Conservation (phyloP, 1,140 invertebrate species). For the Fopius arisanus region DNA sequence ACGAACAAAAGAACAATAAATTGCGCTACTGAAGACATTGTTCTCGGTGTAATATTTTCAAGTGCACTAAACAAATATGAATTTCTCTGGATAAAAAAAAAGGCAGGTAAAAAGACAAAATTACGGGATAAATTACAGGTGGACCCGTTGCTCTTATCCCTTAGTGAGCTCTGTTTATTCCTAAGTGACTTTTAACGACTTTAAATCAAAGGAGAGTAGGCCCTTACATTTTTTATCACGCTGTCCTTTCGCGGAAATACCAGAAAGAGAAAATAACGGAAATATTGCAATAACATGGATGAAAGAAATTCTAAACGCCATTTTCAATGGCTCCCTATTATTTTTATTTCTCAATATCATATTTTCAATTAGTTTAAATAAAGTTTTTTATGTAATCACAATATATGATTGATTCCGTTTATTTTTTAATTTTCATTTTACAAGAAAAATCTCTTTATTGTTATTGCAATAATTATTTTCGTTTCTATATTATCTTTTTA, state of each 20-base stretch:
- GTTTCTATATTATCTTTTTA: no score
- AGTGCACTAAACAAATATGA: background rate
- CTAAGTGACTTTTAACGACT: constrained; percentile 14
- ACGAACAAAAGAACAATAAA: background rate
- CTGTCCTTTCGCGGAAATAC: background rate
- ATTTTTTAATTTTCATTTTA: no score
- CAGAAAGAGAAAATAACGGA: background rate
- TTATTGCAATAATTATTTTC: no score
- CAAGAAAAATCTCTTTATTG: no score
- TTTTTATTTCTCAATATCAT: no score
- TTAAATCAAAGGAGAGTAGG: constrained; percentile 7
- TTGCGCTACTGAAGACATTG: background rate
- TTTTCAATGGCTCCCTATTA: no score
- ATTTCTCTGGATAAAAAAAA: background rate
- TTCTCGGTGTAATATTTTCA: background rate
- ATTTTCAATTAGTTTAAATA: no score
- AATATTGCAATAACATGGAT: background rate
- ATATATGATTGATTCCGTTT: no score
- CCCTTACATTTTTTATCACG: constrained; percentile 1
- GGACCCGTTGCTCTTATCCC: background rate
- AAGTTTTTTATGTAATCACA: no score
- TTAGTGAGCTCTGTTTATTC: constrained; percentile 8
- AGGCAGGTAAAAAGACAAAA: background rate
- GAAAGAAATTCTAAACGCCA: no score
- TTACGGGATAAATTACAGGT: background rate